A percentile compares a stretch with the other conserved stretches of the same genome.
Conservation (phyloP, 2,888 invertebrate species). For the Ypsolopha scabrella region DNA sequence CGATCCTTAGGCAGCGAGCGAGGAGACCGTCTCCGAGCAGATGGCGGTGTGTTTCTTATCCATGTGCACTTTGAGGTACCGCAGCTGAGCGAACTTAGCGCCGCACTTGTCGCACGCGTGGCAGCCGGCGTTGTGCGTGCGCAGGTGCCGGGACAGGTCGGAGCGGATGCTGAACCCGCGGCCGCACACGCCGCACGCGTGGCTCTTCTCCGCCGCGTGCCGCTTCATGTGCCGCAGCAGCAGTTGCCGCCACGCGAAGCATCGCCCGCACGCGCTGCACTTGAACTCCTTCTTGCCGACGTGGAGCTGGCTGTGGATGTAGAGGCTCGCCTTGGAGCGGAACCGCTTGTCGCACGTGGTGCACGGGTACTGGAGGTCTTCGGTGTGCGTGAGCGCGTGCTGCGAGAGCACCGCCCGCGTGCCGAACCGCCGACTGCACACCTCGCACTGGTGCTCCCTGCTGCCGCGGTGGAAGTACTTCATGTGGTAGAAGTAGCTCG, state of each 20-base stretch:
- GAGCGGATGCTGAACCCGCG: constrained; percentile 53
- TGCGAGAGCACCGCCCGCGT: constrained; percentile 49
- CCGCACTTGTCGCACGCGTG: constrained; percentile 55
- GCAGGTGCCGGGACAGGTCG: constrained; percentile 59
- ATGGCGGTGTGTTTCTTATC: constrained; percentile 28
- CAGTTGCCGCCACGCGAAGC: constrained; percentile 58
- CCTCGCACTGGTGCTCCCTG: constrained; percentile 54
- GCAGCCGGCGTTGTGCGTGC: constrained; percentile 50
- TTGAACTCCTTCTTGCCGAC: constrained; percentile 25
- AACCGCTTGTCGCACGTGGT: constrained; percentile 57
- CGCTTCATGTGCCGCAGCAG: constrained; percentile 48
- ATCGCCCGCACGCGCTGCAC: constrained; percentile 36
- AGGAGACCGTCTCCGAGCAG: background rate
- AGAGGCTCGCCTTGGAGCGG: constrained; percentile 52
- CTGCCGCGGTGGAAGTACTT: constrained; percentile 53
- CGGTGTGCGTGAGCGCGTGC: constrained; percentile 55
- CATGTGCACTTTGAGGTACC: constrained; percentile 64
- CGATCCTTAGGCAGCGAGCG: no score
- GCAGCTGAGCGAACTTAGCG: constrained; percentile 53
- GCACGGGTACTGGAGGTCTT: constrained; percentile 48
- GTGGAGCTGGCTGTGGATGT: constrained; percentile 63
- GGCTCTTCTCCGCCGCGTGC: constrained; percentile 42
- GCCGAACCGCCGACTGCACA: constrained; percentile 57
- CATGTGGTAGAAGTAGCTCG: constrained; percentile 65
- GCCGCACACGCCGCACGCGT: constrained; percentile 54